Percentiles rank a stretch among this genome's conserved stretches.
Conservation (phyloP, 2,113 vertebrate genomes). For the Bubo bubo region DNA sequence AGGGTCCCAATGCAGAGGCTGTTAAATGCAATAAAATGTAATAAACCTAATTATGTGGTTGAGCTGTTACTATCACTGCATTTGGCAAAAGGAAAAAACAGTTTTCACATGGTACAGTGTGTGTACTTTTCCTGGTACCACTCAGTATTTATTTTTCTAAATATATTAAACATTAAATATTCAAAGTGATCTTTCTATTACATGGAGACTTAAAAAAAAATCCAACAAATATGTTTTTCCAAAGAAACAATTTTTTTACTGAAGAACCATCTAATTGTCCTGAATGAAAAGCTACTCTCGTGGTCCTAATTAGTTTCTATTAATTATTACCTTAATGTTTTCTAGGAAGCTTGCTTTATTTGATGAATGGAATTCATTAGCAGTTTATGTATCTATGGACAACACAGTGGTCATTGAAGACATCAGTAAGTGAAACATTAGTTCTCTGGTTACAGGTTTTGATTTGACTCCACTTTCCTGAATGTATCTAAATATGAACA, state of each 20-base stretch:
- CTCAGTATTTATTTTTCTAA: neutral
- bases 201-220: neutral
- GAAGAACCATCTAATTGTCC: neutral
- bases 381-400: constrained; percentile 87
- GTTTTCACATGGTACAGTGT: neutral
- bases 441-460: neutral
- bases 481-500: neutral
- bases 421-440: constrained; percentile 79
- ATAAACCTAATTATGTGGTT: neutral
- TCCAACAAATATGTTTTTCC: neutral
- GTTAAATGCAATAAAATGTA: neutral
- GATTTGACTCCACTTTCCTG: neutral
- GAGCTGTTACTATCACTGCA: neutral
- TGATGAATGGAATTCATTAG: constrained; percentile 85
- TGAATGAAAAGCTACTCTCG: neutral
- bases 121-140: neutral
- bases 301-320: neutral
- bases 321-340: constrained; percentile 29
- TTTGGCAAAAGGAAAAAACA: neutral
- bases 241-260: neutral
- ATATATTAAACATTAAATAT: neutral
- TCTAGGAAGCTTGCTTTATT: constrained; percentile 85
- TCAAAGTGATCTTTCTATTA: neutral
- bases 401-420: constrained; percentile 87
- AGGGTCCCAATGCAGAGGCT: neutral